Evolutionary conservation across 1,140 invertebrate genomes (phyloP).

Genomic region (Adoxophyes honmai): DNA sequence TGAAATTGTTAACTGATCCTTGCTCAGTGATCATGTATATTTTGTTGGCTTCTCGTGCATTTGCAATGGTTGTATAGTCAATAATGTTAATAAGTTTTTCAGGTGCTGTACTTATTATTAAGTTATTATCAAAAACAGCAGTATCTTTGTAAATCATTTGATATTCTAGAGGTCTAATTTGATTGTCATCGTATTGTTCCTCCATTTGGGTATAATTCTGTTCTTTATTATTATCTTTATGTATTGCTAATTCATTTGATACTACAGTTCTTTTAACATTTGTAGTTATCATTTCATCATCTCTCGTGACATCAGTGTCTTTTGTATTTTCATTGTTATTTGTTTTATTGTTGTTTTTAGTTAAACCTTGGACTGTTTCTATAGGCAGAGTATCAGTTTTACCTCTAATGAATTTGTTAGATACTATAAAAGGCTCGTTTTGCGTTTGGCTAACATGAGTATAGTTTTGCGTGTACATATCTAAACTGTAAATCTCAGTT

Average conservation of each 20-base stretch:
- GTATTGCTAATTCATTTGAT: neutral
- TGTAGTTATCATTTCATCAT: neutral
- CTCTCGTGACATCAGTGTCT: neutral
- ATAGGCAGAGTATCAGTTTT: neutral
- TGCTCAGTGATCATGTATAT: no score
- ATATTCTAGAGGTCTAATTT: no score
- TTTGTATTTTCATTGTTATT: neutral
- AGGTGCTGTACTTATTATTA: no score
- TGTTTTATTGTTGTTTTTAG: no score
- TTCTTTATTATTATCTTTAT: neutral
- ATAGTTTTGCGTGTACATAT: conserved; percentile 28
- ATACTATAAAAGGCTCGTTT: conserved; percentile 25
- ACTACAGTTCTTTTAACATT: neutral
- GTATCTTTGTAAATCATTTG: no score
- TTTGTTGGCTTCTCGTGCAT: no score
- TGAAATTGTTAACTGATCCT: neutral
- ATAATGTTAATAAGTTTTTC: neutral
- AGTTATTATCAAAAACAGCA: no score
- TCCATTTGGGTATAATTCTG: neutral
- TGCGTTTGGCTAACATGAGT: conserved; percentile 48
- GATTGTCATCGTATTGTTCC: no score
- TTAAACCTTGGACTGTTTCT: no score
- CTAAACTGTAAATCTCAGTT: conserved; percentile 23
- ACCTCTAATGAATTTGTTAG: conserved; percentile 18
- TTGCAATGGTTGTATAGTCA: neutral